These are phyloP conservation scores for Brachypteracias leptosomus DNA, from an alignment of 2,113 vertebrate genomes.

Conservation along the genomic window DNA sequence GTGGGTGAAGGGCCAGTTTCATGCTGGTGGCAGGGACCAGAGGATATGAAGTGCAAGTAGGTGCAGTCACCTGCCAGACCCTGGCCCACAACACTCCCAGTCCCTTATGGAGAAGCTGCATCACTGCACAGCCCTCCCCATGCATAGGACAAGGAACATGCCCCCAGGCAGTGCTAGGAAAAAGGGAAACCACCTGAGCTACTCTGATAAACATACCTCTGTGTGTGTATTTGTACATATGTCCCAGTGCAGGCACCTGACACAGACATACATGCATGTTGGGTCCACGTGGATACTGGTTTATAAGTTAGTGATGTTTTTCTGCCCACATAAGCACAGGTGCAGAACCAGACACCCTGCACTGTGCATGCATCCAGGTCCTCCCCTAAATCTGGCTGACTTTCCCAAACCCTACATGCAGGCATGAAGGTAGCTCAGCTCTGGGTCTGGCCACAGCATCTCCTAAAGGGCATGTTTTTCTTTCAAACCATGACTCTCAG, in stretches of 20 bases:
- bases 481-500: not conserved
- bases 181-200: not conserved
- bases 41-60: not conserved
- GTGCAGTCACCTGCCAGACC: not conserved
- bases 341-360: not conserved
- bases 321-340: not conserved
- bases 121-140: not conserved
- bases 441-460: rapidly evolving
- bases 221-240: rapidly evolving
- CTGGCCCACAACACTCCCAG: not conserved
- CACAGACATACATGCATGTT: not conserved
- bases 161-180: not conserved
- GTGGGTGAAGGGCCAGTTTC: not conserved
- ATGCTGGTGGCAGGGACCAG: not conserved
- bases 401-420: rapidly evolving
- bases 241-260: not conserved
- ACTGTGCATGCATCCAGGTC: not conserved
- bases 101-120: rapidly evolving
- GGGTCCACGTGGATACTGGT: not conserved
- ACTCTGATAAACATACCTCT: not conserved
- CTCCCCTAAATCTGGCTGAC: not conserved
- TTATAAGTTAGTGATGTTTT: not conserved
- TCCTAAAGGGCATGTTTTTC: not conserved
- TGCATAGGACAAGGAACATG: not conserved
- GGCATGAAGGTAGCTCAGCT: not conserved